Percentiles rank a stretch among this genome's conserved stretches.
These are phyloP conservation scores for Cephus spinipes DNA, from an alignment of 2,888 invertebrate genomes.

Conservation along the genomic window DNA sequence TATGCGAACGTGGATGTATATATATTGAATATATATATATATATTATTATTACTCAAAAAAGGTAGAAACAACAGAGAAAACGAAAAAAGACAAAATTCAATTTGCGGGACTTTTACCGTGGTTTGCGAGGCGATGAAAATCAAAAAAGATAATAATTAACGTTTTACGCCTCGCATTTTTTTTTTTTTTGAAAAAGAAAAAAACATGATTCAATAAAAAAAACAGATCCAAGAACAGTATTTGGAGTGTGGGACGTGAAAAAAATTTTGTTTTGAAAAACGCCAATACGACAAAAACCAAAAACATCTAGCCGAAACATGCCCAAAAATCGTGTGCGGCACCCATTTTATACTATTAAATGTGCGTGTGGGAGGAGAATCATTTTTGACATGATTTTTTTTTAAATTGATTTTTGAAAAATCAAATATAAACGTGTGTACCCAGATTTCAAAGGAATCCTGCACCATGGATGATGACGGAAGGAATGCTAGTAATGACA, in stretches of 20 bases:
- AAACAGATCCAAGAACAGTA: conserved; percentile 21
- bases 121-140: conserved; percentile 8
- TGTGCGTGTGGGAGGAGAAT: neutral
- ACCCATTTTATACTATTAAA: conserved; percentile 34
- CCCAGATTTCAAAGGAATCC: neutral
- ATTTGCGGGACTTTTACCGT: conserved; percentile 1
- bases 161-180: neutral
- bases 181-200: conserved; percentile 22
- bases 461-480: neutral
- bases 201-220: conserved; percentile 17
- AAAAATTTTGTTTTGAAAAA: conserved; percentile 16
- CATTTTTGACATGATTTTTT: neutral
- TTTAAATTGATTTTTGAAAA: neutral
- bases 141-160: conserved; percentile 6
- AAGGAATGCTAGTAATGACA: neutral
- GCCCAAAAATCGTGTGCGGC: conserved; percentile 63
- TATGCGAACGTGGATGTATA: conserved; percentile 19
- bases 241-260: neutral
- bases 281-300: conserved; percentile 46
- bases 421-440: neutral
- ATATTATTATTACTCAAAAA: conserved; percentile 1
- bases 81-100: conserved; percentile 8
- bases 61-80: conserved; percentile 1
- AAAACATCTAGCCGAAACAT: conserved; percentile 65
- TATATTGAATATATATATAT: conserved; percentile 1